Evolutionary conservation across 2,888 invertebrate genomes (phyloP).

Genomic region (Drosophila macrospina): DNA sequence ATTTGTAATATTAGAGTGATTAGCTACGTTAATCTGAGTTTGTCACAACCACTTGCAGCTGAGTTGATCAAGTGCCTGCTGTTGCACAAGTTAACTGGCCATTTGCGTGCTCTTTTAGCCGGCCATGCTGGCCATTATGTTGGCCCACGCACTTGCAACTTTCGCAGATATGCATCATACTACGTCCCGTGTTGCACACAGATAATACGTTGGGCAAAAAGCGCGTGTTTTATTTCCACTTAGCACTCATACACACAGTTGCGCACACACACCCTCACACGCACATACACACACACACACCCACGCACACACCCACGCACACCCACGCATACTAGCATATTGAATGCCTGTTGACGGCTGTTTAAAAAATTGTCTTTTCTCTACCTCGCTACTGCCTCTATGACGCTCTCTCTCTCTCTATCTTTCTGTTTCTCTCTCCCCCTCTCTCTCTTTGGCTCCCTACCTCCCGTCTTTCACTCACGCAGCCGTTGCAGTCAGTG

Average conservation of each 20-base stretch:
- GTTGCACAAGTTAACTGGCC: slow-evolving; percentile 9
- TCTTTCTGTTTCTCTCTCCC: neutral
- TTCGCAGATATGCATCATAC: slow-evolving; percentile 57
- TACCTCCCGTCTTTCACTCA: too few relatives aligned
- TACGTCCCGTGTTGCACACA: slow-evolving; percentile 50
- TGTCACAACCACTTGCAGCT: neutral
- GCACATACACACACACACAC: slow-evolving; percentile 7
- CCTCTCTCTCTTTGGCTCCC: neutral
- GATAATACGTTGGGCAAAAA: slow-evolving; percentile 75
- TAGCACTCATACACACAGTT: slow-evolving; percentile 62
- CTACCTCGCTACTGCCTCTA: slow-evolving; percentile 23
- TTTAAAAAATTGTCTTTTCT: slow-evolving; percentile 61
- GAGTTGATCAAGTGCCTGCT: slow-evolving; percentile 8
- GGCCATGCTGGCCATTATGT: slow-evolving; percentile 1
- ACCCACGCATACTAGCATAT: slow-evolving; percentile 43
- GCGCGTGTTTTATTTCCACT: slow-evolving; percentile 81
- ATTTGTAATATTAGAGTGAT: too few relatives aligned
- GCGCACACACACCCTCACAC: neutral
- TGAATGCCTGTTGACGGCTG: slow-evolving; percentile 78
- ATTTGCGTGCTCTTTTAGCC: neutral
- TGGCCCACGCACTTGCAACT: neutral
- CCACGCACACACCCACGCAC: neutral
- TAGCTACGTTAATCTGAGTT: neutral
- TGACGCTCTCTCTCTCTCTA: slow-evolving; percentile 5
- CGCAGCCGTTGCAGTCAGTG: slow-evolving; percentile 47